These are phyloP conservation scores for Lemur catta DNA, from an alignment of 2,797 vertebrate genomes.

Conservation along the genomic window DNA sequence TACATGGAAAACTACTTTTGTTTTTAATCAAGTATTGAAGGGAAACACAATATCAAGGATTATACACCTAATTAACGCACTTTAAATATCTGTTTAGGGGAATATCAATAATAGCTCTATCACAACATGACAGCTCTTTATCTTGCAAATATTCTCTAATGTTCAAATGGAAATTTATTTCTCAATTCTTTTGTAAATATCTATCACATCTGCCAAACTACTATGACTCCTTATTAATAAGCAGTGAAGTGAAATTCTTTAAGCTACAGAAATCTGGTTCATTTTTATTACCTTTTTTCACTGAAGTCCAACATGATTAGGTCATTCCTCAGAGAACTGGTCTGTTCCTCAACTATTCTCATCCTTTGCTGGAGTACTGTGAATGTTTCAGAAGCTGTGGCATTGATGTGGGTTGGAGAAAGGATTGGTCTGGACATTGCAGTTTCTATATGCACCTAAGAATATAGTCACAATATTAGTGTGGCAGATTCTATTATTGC, in stretches of 20 bases:
- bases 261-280: neutral
- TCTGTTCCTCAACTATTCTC: slow-evolving; percentile 83
- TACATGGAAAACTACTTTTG: neutral
- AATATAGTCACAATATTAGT: slow-evolving; percentile 1
- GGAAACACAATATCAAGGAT: neutral
- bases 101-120: neutral
- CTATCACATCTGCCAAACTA: neutral
- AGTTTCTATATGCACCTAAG: slow-evolving; percentile 46
- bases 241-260: neutral
- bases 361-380: slow-evolving; percentile 82
- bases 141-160: neutral
- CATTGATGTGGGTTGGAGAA: slow-evolving; percentile 71
- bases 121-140: neutral
- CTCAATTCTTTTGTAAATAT: neutral
- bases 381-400: slow-evolving; percentile 81
- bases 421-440: slow-evolving; percentile 73
- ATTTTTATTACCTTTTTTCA: slow-evolving; percentile 71
- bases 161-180: neutral
- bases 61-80: neutral
- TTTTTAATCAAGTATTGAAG: slow-evolving; percentile 27
- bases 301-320: slow-evolving; percentile 75
- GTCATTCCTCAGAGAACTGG: slow-evolving; percentile 77
- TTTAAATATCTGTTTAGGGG: neutral
- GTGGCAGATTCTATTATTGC: neutral
- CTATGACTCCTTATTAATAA: neutral